Percentiles rank a stretch among this genome's conserved stretches.
Evolutionary conservation across 2,888 invertebrate genomes (phyloP).

Genomic region (Lissonota sp.): DNA sequence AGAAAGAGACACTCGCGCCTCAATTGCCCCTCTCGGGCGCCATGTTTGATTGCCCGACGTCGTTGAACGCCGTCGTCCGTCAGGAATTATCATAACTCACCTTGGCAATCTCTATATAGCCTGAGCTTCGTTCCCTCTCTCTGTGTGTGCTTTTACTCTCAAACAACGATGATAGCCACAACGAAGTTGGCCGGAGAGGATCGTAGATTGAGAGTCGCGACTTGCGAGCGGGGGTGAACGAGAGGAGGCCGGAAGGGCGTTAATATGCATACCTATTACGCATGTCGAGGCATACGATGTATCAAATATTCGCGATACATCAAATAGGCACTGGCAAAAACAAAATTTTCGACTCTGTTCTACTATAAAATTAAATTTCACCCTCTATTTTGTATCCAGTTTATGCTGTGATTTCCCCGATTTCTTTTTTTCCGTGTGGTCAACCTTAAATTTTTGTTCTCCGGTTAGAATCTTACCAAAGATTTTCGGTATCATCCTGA

Average conservation of each 20-base stretch:
- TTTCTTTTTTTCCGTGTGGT: no score
- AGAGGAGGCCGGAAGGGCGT: constrained; percentile 48
- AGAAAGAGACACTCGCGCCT: constrained; percentile 42
- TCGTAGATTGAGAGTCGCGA: no score
- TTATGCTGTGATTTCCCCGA: no score
- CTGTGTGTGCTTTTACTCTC: neutral
- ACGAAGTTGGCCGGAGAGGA: neutral
- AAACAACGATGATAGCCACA: neutral
- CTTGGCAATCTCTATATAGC: constrained; percentile 79
- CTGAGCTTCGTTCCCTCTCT: constrained; percentile 54
- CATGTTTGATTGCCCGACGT: constrained; percentile 78
- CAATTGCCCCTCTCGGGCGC: constrained; percentile 54
- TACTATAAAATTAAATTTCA: no score
- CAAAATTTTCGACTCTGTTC: no score
- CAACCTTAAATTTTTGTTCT: no score
- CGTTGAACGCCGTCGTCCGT: constrained; percentile 78
- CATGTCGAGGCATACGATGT: constrained; percentile 54
- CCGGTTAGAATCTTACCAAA: no score
- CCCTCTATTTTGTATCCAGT: no score
- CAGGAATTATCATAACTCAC: no score
- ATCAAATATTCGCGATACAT: constrained; percentile 63
- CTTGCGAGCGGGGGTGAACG: no score
- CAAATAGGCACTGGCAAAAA: no score
- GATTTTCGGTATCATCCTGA: no score
- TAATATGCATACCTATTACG: constrained; percentile 60